Evolutionary conservation across 2,888 invertebrate species (phyloP), one percentile per base, ranked within the genome.

Genomic region (Cabera pusaria): DNA sequence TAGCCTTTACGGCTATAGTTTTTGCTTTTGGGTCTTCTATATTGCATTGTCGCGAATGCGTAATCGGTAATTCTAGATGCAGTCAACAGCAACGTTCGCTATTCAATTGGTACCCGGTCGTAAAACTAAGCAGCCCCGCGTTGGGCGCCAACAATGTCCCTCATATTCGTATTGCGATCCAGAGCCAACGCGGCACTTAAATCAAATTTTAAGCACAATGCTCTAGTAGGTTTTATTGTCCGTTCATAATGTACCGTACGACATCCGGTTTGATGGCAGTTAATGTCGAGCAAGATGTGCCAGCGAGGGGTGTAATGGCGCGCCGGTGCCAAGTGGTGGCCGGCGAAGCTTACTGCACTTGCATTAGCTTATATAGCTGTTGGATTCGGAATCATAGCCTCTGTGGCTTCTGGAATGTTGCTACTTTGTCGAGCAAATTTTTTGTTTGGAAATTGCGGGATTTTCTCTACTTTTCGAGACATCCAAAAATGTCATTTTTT

Each of bases 241-340:
- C 66, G 72, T 82, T 82, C 79, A 79, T 84, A 83, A 82, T 74
- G 74, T 72, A 68, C 66, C 69, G 64, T 77, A 81, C 72, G 80
- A 82, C 84, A 78, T 84, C 84, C 81, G 84, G 73, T 80, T 74
- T 72, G 80, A 81, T 76, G 82, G 62, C 73, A 74, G 80, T 79
- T 82, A 83, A 82, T 80, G 83, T 75, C 64, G 59, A 63, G 66
- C 63, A 42, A 56, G 66, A 73, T 68, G 65, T 84, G 85, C 85
- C 86, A 86, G 71, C 64, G 58, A 55, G 59, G 66, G 65, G 69
- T 73, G 71, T 82, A 85, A 85, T 84, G 74, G 44, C 72, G 59
- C 43, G 47, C 48, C 56, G 59, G 76, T 87, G 86, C 86, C 86
- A 86, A 86, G 72, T 81, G 37, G 35, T 33, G 35, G 38, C 38